Percentiles rank a stretch among this genome's conserved stretches.
Conservation (phyloP, 2,113 vertebrate species). For the Ciconia stormi region DNA sequence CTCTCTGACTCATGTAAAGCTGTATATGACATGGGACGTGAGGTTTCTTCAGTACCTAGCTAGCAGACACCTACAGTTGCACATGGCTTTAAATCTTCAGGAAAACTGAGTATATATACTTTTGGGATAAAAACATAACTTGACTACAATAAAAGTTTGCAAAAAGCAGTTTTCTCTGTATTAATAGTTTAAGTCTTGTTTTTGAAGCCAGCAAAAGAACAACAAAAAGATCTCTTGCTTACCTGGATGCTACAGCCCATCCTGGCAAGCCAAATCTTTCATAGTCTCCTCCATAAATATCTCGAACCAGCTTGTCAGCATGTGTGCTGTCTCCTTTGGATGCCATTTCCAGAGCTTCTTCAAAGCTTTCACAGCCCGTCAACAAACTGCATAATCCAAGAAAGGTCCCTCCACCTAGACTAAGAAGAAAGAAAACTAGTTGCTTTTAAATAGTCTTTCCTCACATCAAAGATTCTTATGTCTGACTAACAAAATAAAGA, state of each 20-base stretch:
- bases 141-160: neutral
- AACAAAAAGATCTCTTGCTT: neutral
- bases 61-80: neutral
- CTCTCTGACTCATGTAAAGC: neutral
- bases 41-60: neutral
- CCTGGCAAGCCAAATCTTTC: slow-evolving; percentile 83
- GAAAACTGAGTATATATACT: neutral
- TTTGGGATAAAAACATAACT: neutral
- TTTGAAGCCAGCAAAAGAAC: neutral
- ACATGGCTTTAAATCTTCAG: neutral
- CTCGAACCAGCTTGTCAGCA: slow-evolving; percentile 80
- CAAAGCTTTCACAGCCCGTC: slow-evolving; percentile 85
- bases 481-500: neutral
- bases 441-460: neutral
- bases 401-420: slow-evolving; percentile 84
- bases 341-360: slow-evolving; percentile 85
- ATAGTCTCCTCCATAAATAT: slow-evolving; percentile 85
- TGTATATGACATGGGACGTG: neutral
- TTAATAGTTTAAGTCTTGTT: neutral
- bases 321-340: slow-evolving; percentile 83
- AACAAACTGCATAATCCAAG: slow-evolving; percentile 82
- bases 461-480: neutral
- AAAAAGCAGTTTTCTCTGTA: neutral
- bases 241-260: slow-evolving; percentile 85
- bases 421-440: slow-evolving; percentile 52